Conservation (phyloP, 2,797 vertebrate species). For the Valencia hispanica region DNA sequence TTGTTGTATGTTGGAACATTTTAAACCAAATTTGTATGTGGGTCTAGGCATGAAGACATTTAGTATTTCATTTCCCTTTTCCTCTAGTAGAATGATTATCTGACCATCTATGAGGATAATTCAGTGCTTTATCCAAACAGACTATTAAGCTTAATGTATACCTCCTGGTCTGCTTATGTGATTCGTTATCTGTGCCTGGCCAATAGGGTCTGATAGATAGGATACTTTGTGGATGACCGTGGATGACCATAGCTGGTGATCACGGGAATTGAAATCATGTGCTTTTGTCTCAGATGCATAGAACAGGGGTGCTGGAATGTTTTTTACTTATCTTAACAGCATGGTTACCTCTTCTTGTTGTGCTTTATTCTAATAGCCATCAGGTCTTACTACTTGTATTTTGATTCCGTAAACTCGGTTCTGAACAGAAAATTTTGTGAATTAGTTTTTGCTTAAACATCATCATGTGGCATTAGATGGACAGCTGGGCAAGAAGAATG, state of each 20-base stretch:
- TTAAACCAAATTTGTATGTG: background rate
- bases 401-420: conserved; percentile 63
- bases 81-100: background rate
- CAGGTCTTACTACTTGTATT: conserved; percentile 40
- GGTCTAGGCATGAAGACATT: background rate
- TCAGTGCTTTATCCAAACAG: background rate
- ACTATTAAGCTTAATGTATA: background rate
- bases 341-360: conserved; percentile 40
- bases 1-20: background rate
- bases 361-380: conserved; percentile 48
- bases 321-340: background rate
- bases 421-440: conserved; percentile 50
- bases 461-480: conserved; percentile 35
- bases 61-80: background rate
- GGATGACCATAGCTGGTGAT: background rate
- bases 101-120: background rate
- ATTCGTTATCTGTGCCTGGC: background rate
- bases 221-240: background rate
- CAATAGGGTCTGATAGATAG: background rate
- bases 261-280: background rate
- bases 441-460: conserved; percentile 52
- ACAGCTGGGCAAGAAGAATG: background rate
- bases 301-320: too few species aligned
- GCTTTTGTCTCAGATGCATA: background rate
- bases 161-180: background rate